Conservation (phyloP, 2,113 vertebrate species). For the Myrmophylax atrothorax region DNA sequence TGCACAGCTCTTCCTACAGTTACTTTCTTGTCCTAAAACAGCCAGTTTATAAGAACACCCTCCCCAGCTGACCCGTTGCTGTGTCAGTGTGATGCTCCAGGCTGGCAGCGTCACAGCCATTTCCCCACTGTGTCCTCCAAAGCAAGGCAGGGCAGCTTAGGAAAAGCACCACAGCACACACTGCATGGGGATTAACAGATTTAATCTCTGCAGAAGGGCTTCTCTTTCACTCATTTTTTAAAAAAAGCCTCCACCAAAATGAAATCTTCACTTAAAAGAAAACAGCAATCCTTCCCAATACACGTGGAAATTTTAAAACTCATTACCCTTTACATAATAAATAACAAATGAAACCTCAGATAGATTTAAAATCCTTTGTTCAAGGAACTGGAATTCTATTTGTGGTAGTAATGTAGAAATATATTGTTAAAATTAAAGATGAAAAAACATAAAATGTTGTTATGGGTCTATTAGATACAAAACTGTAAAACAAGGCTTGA, state of each 20-base stretch:
- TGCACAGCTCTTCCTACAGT: neutral
- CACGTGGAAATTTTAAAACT: neutral
- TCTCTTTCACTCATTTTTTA: neutral
- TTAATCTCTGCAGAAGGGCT: neutral
- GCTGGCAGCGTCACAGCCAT: neutral
- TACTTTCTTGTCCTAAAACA: neutral
- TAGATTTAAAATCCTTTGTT: neutral
- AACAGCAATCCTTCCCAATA: neutral
- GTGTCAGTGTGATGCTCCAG: neutral
- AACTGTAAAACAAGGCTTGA: neutral
- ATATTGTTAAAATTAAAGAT: neutral
- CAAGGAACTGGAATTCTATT: neutral
- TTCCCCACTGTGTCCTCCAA: neutral
- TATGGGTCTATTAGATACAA: neutral
- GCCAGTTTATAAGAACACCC: neutral
- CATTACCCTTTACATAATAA: neutral
- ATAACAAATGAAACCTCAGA: neutral
- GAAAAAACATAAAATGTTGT: neutral
- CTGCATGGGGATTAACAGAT: neutral
- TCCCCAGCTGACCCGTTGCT: neutral
- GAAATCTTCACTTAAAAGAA: neutral
- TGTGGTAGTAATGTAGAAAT: neutral
- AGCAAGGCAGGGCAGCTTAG: accelerated
- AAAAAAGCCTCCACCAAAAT: neutral
- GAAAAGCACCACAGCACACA: neutral